A percentile compares a stretch with the other conserved stretches of the same genome.
These are phyloP conservation scores for Rhadinocentrus ornatus DNA, from an alignment of 2,797 vertebrate species.

Conservation along the genomic window DNA sequence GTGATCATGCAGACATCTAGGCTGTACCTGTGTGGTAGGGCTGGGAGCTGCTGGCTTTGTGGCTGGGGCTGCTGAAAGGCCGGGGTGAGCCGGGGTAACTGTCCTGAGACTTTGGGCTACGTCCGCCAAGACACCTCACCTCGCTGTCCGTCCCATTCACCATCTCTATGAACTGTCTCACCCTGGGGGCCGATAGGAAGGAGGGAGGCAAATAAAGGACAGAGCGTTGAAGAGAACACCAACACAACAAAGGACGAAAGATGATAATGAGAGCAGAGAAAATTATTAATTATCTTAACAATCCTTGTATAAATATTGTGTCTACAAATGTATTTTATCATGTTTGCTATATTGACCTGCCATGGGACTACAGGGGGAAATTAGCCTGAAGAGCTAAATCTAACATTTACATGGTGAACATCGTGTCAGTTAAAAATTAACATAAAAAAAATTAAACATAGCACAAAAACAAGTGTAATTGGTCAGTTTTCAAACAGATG, in stretches of 20 bases:
- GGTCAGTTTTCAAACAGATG: not conserved
- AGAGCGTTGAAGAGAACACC: not conserved
- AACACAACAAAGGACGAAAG: not conserved
- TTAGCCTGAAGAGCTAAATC: too few species aligned
- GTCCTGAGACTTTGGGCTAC: constrained; percentile 97
- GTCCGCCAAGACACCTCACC: constrained; percentile 91
- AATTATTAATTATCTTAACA: too few species aligned
- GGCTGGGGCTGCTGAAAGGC: constrained; percentile 91
- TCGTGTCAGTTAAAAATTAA: too few species aligned
- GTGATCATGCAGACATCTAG: not conserved
- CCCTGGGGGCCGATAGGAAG: constrained; percentile 78
- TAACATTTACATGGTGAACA: too few species aligned
- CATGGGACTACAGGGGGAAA: too few species aligned
- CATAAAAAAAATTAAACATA: too few species aligned
- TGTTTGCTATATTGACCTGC: too few species aligned
- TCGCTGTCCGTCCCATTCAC: constrained; percentile 98
- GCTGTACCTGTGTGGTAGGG: constrained; percentile 83
- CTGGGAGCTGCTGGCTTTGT: constrained; percentile 90
- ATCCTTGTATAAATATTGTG: too few species aligned
- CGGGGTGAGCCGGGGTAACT: constrained; percentile 94
- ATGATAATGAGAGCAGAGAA: too few species aligned
- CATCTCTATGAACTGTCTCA: constrained; percentile 99
- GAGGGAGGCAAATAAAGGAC: accelerated
- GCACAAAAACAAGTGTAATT: not conserved
- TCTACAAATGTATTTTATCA: too few species aligned